Evolutionary conservation across 1,140 invertebrate species (phyloP).

Genomic region (Temnothorax longispinosus): DNA sequence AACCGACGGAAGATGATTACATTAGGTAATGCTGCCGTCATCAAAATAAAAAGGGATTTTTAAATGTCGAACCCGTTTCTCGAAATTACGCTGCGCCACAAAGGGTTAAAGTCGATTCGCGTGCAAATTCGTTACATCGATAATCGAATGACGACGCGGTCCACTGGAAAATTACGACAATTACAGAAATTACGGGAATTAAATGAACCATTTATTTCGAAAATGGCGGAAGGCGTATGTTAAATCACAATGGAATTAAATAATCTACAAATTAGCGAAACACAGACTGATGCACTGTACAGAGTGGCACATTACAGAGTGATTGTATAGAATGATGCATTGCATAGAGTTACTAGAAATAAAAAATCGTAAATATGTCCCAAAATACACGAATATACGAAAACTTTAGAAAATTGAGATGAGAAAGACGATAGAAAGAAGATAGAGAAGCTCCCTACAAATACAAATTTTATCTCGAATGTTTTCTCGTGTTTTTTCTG

Average conservation of each 20-base stretch:
- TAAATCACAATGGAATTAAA: conserved; percentile 45
- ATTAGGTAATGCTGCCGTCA: conserved; percentile 10
- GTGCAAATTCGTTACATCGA: conserved; percentile 34
- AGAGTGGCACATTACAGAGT: background rate
- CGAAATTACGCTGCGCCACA: conserved; percentile 3
- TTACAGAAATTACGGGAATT: conserved; percentile 49
- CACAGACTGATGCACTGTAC: background rate
- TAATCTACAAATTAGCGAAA: conserved; percentile 28
- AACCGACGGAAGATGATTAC: conserved; percentile 19
- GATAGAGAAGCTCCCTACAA: background rate
- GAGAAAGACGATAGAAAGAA: background rate
- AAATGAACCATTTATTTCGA: conserved; percentile 50
- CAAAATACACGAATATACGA: too few relatives aligned
- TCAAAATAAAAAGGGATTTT: conserved; percentile 26
- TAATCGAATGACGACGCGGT: conserved; percentile 38
- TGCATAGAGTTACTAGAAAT: background rate
- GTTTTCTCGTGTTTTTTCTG: background rate
- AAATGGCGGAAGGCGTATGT: conserved; percentile 18
- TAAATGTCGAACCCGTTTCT: background rate
- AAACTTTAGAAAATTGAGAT: background rate
- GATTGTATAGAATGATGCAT: background rate
- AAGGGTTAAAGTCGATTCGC: conserved; percentile 47
- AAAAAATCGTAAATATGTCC: background rate
- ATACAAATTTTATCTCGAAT: background rate
- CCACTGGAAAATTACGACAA: conserved; percentile 51